Evolutionary conservation across 2,797 vertebrate species (phyloP), one percentile per base, ranked within the genome.

Genomic region (Sebastes cheni): DNA sequence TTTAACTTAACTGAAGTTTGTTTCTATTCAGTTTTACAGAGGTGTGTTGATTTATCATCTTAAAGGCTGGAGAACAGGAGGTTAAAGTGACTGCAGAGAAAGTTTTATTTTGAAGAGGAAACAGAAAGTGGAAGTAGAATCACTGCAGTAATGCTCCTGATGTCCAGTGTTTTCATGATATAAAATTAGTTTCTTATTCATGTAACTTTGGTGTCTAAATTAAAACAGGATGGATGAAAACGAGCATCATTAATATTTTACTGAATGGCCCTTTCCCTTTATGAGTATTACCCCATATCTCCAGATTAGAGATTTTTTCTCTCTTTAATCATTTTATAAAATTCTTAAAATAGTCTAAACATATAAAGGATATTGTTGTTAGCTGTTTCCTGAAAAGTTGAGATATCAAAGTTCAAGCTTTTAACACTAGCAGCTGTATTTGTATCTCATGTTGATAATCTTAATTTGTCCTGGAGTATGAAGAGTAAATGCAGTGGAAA

Each of bases 91-190:
- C 23, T 30, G 50, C 65, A 75, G 23, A 9, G 39, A 27, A 25
- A 5, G 16, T 59, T 88, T 77, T 83, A 81, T 78, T 81, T 56
- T 79, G 72, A 79, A 75, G 61, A 69, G 70, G n/a, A 25, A 11
- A 12, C 3, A 46, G 22, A 50, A 34, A 65, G 55, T 39, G 80
- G 61, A 82, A 78, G 71, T 59, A 18, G 9, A 61, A 3, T 56
- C 59, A 34, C 20, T 55, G 54, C 59, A 7, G 23, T 13, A 2
- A 36, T 20, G 14, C 14, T 16, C 59, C 34, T 5, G 0, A 34
- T 50, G 27, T 52, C 18, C 25, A 3, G 1, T 25, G 14, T 0
- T 25, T 20, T n/a, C 10, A n/a, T 30, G 11, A n/a, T 29, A 25
- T 42, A 18, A n/a, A 4, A 5, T 34, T 1, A 27, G 16, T 36